phyloP scores from a whole-genome alignment of 2,113 vertebrate species.

The Dasyornis broadbenti region DNA sequence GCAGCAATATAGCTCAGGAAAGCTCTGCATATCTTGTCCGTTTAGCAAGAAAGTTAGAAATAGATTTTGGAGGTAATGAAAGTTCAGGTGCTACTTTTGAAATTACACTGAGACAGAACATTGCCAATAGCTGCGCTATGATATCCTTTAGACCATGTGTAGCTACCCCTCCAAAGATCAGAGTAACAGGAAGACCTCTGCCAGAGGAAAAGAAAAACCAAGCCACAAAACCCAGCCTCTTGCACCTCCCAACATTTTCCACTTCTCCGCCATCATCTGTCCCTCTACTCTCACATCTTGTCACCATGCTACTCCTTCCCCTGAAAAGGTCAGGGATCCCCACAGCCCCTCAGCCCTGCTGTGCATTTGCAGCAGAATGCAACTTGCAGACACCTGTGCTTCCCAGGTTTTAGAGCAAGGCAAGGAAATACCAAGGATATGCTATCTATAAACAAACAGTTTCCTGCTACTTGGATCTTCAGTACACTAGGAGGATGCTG shows the following conservation, averaged over 20 bases:
- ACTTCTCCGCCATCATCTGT: background rate
- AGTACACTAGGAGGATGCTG: background rate
- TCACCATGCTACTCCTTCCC: background rate
- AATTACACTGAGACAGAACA: background rate
- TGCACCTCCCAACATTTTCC: background rate
- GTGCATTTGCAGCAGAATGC: background rate
- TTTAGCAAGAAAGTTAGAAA: background rate
- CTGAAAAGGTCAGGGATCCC: background rate
- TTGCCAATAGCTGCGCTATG: accelerated
- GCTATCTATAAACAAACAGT: background rate
- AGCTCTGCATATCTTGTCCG: background rate
- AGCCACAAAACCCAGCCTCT: background rate
- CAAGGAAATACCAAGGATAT: background rate
- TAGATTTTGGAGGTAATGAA: background rate
- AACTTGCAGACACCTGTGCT: background rate
- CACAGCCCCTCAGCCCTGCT: background rate
- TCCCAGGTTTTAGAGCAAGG: background rate
- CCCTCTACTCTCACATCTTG: background rate
- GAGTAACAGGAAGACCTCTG: background rate
- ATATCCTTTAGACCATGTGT: background rate
- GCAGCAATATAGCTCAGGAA: background rate
- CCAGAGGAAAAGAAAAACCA: background rate
- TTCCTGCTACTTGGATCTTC: background rate
- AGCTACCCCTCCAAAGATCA: background rate
- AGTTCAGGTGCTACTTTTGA: background rate